Evolutionary conservation across 2,113 vertebrate species (phyloP).

Genomic region (Poeciliopsis retropinna): DNA sequence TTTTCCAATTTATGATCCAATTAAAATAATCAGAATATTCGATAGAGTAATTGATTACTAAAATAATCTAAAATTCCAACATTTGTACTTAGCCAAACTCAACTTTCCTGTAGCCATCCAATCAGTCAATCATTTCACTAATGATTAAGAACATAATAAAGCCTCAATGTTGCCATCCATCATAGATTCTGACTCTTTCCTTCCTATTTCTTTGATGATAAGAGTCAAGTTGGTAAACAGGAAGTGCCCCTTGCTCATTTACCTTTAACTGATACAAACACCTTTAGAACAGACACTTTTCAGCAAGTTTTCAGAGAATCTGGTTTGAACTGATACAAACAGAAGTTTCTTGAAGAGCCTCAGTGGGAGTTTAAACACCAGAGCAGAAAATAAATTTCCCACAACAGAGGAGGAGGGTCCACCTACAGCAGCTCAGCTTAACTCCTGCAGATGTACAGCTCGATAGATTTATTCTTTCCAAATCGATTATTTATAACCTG

Average conservation of each 20-base stretch:
- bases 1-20: too few relatives aligned
- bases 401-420: not conserved
- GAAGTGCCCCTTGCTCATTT: not conserved
- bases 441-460: not conserved
- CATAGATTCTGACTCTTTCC: too few relatives aligned
- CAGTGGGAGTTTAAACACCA: not conserved
- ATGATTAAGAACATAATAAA: not conserved
- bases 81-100: too few relatives aligned
- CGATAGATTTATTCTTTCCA: not conserved
- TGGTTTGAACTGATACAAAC: not conserved
- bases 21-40: too few relatives aligned
- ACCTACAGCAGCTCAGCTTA: conserved; percentile 4
- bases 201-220: not conserved
- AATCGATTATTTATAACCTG: not conserved
- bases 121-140: not conserved
- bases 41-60: too few relatives aligned
- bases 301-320: not conserved
- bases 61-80: too few relatives aligned
- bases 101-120: too few relatives aligned
- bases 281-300: not conserved
- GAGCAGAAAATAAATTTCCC: conserved; percentile 15
- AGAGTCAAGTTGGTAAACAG: not conserved
- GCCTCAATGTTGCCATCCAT: too few relatives aligned
- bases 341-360: not conserved
- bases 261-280: too few relatives aligned